These are phyloP conservation scores for Pangasius macronema DNA, from an alignment of 2,797 vertebrate species.

Conservation along the genomic window DNA sequence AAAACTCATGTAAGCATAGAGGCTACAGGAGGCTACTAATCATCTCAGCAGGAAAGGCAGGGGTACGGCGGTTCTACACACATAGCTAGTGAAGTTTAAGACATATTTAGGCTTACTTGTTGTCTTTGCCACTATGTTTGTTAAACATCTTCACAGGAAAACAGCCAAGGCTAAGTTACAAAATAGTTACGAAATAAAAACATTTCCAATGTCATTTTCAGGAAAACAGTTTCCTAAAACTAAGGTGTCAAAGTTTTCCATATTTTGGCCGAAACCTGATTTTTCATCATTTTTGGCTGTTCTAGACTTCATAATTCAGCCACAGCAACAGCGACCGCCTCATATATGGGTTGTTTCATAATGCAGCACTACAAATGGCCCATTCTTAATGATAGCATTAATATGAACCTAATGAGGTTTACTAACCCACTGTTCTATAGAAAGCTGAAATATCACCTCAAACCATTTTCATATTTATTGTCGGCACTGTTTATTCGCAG, in stretches of 20 bases:
- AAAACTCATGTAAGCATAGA: conserved; percentile 2
- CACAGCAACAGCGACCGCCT: neutral
- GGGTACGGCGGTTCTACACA: neutral
- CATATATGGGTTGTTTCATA: neutral
- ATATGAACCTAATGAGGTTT: conserved; percentile 28
- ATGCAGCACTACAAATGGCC: neutral
- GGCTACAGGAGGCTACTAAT: neutral
- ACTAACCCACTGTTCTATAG: neutral
- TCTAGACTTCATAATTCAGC: neutral
- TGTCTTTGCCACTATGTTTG: neutral
- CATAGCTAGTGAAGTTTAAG: neutral
- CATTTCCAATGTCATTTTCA: neutral
- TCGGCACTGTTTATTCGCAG: neutral
- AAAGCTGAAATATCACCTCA: conserved; percentile 23
- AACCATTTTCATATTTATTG: neutral
- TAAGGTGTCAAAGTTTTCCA: neutral
- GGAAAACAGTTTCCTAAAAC: no score
- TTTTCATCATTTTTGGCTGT: neutral
- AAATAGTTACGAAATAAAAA: neutral
- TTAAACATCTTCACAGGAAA: neutral
- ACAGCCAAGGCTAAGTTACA: neutral
- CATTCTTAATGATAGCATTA: neutral
- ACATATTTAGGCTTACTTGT: neutral
- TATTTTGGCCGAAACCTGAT: neutral
- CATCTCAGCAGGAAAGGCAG: neutral